These are phyloP conservation scores for Pogonophryne albipinna DNA, from an alignment of 2,797 vertebrate genomes.

Conservation along the genomic window DNA sequence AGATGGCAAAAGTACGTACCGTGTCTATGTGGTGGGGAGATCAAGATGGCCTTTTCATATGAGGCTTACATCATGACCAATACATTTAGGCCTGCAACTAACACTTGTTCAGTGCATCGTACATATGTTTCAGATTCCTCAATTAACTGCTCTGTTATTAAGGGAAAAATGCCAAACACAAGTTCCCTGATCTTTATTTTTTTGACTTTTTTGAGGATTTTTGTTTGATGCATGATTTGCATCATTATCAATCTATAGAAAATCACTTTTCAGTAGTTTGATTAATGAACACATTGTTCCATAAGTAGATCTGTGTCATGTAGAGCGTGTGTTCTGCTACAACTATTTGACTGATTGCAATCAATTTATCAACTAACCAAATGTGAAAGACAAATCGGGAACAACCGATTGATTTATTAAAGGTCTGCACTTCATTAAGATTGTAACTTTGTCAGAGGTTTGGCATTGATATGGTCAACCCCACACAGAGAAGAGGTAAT, in stretches of 20 bases:
- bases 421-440: not conserved
- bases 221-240: not conserved
- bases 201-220: not conserved
- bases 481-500: too few relatives aligned
- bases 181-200: not conserved
- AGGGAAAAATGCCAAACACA: not conserved
- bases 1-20: too few relatives aligned
- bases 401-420: too few relatives aligned
- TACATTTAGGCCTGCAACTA: not conserved
- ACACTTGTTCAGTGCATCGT: not conserved
- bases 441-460: not conserved
- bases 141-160: not conserved
- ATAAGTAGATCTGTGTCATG: not conserved
- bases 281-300: not conserved
- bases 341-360: too few relatives aligned
- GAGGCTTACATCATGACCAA: too few relatives aligned
- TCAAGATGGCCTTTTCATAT: not conserved
- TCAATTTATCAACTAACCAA: too few relatives aligned
- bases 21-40: not conserved
- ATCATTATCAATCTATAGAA: not conserved
- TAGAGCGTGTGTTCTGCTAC: too few relatives aligned
- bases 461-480: not conserved
- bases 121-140: too few relatives aligned
- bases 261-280: not conserved
- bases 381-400: not conserved